phyloP scores from a whole-genome alignment of 2,113 vertebrate genomes.

The Bos javanicus region DNA sequence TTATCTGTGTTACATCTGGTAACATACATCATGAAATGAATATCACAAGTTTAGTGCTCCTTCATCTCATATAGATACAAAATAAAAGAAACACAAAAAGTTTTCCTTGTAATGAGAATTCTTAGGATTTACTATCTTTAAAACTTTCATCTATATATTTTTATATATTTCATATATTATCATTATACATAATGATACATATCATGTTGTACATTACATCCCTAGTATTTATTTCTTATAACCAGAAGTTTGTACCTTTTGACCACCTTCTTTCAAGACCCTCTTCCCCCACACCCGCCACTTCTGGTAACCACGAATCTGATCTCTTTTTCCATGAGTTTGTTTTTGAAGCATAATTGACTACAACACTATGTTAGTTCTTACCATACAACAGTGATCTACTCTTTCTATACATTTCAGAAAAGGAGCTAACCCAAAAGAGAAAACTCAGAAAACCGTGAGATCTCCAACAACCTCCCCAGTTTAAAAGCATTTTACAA shows the following conservation, averaged over 20 bases:
- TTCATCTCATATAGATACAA: neutral
- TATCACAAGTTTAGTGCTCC: neutral
- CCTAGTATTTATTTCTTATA: neutral
- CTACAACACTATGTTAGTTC: neutral
- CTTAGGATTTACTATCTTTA: neutral
- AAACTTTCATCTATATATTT: neutral
- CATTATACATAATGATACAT: neutral
- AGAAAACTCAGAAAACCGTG: neutral
- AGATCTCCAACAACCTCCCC: neutral
- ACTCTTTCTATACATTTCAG: neutral
- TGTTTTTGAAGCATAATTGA: neutral
- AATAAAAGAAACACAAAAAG: neutral
- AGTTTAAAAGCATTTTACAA: neutral
- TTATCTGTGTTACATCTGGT: neutral
- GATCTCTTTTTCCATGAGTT: neutral
- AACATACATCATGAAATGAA: neutral
- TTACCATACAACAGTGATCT: neutral
- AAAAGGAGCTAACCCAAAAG: neutral
- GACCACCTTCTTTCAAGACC: neutral
- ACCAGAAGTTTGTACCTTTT: neutral
- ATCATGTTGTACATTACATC: neutral
- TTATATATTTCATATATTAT: neutral
- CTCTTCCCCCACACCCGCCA: fast-evolving
- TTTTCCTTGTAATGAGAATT: neutral
- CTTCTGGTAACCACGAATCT: neutral